Evolutionary conservation across 2,888 invertebrate species (phyloP).

Genomic region (Anthrax anthrax): DNA sequence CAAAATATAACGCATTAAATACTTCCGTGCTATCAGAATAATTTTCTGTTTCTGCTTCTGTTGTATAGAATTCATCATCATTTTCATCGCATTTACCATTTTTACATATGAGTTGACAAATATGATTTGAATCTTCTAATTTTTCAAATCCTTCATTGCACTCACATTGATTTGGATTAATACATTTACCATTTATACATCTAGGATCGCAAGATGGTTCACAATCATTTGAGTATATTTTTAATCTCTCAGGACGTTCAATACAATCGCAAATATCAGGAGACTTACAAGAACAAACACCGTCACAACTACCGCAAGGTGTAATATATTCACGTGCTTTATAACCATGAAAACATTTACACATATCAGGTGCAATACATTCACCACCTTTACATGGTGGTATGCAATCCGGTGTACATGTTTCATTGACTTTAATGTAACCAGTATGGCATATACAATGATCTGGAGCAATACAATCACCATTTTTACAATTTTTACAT

Average conservation of each 20-base stretch:
- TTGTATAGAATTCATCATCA: conserved; percentile 37
- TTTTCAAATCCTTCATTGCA: conserved; percentile 27
- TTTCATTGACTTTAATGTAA: too few species aligned
- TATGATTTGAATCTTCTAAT: conserved; percentile 10
- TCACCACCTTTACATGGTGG: conserved; percentile 44
- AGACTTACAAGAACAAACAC: too few species aligned
- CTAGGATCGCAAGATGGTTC: conserved; percentile 24
- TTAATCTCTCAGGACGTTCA: too few species aligned
- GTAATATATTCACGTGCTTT: too few species aligned
- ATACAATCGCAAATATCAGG: too few species aligned
- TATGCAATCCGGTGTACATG: conserved; percentile 37
- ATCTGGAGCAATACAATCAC: conserved; percentile 15
- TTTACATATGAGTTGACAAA: conserved; percentile 17
- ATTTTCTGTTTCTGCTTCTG: conserved; percentile 40
- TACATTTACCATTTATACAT: conserved; percentile 17
- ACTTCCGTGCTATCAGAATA: background rate
- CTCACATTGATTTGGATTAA: conserved; percentile 22
- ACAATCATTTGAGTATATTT: conserved; percentile 20
- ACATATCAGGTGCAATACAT: conserved; percentile 34
- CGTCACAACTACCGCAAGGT: too few species aligned
- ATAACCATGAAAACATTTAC: too few species aligned
- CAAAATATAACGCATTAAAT: too few species aligned
- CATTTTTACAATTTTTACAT: conserved; percentile 18
- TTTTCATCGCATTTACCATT: conserved; percentile 26
- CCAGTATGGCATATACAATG: conserved; percentile 27